Evolutionary conservation across 2,797 vertebrate genomes (phyloP), one percentile per base, ranked within the genome.

Genomic region (Xenentodon cancila): DNA sequence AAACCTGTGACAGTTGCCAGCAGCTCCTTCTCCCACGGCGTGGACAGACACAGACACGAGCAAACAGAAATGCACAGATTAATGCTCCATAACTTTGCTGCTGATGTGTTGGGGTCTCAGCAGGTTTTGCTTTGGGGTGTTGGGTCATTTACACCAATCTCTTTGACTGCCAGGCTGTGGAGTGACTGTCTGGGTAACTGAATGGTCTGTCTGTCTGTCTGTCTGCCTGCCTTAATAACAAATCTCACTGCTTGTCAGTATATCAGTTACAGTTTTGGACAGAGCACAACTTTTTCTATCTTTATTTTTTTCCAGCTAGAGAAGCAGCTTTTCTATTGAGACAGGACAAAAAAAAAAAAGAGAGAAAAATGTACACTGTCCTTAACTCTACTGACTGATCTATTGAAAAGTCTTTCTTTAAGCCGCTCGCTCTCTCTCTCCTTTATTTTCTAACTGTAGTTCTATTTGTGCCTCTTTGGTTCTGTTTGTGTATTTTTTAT

Each of bases 1-100:
- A 75, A 78, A 85, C 73, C 75, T 77, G 79, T 85, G 81, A 84
- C 86, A 88, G 84, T 83, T 87, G 84, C 85, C 84, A 75, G 72
- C 64, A 67, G 59, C 46, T 37, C 75, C 40, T 64, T 63, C 67
- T 79, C 74, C 51, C 55, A 57, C 9, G 2, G 70, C 62, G 62
- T 7, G 5, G 22, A 59, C 43, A 60, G n/a, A 55, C 60, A 57
- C 46, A 30, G 48, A 37, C 12, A 68, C 48, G 48, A 27, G 67
- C 46, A 51, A 16, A 50, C 5, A 54, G 37, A 44, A 67, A 68
- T 45, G 49, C 34, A 68, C 46, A 51, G 7, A 60, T 18, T n/a
- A 40, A 37, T 51, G 51, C 58, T 66, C 70, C 73, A 63, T 65
- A 62, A 56, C 66, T 73, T 61, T 72, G 27, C 59, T 68, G 71